Evolutionary conservation across 2,797 vertebrate genomes (phyloP).

Genomic region (Alectoris magna): DNA sequence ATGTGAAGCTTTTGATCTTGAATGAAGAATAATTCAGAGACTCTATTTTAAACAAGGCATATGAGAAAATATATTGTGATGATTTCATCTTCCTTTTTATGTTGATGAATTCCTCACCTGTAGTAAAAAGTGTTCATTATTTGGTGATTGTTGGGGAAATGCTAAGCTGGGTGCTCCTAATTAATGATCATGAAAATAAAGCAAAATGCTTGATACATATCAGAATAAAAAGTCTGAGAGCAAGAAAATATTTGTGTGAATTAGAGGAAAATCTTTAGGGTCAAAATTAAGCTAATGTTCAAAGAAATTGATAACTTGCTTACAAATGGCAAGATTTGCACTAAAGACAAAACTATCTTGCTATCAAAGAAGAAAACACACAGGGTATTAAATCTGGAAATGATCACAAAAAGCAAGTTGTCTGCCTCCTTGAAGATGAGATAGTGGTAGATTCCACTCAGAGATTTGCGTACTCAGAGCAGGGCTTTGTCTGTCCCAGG

Average conservation of each 20-base stretch:
- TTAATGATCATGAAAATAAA: background rate
- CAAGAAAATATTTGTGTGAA: background rate
- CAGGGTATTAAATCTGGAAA: background rate
- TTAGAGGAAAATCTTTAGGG: background rate
- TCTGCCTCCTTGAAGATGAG: background rate
- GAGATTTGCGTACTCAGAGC: background rate
- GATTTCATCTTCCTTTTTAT: too few species aligned
- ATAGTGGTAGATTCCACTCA: background rate
- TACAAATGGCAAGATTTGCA: background rate
- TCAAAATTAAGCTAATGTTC: background rate
- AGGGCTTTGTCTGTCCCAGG: fast-evolving
- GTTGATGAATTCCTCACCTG: background rate
- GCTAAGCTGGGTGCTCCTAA: background rate
- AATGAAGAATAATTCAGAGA: background rate
- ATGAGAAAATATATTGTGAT: background rate
- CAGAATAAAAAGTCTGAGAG: background rate
- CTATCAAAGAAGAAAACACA: background rate
- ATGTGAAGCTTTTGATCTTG: background rate
- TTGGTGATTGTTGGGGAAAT: background rate
- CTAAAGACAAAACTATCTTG: background rate
- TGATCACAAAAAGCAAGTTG: background rate
- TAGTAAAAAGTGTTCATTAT: background rate
- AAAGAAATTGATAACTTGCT: background rate
- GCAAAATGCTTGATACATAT: background rate
- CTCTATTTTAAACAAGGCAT: background rate